These are phyloP conservation scores for Apostichopus californicus DNA, from an alignment of 35 echinoderm and acorn worm genomes.

Conservation along the genomic window DNA sequence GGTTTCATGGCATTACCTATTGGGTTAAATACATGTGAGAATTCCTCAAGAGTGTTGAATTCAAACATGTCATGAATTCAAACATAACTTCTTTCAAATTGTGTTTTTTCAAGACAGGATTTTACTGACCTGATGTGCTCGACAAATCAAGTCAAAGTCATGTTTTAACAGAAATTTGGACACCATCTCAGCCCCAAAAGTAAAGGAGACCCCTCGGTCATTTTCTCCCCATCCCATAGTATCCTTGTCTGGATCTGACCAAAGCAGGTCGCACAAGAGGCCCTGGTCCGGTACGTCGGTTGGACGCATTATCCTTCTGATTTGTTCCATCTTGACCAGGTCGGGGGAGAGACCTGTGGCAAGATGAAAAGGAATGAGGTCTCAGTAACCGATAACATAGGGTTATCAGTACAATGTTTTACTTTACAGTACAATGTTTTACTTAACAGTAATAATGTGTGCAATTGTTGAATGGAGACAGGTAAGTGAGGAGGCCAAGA, in stretches of 20 bases:
- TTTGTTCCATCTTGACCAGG: slow-evolving; percentile 96
- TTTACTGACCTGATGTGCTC: slow-evolving; percentile 89
- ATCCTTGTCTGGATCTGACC: slow-evolving; percentile 98
- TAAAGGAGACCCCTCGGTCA: slow-evolving; percentile 95
- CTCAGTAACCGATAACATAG: not conserved
- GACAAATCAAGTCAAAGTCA: slow-evolving; percentile 95
- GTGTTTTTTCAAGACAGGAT: not conserved
- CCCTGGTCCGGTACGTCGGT: slow-evolving; percentile 97
- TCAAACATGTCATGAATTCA: too few species aligned
- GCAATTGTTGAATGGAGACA: not conserved
- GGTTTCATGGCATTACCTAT: too few species aligned
- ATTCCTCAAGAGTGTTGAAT: too few species aligned
- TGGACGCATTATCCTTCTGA: slow-evolving; percentile 91
- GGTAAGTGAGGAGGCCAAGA: not conserved
- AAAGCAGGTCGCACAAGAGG: slow-evolving; percentile 89
- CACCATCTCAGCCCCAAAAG: slow-evolving; percentile 92
- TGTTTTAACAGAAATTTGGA: slow-evolving; percentile 92
- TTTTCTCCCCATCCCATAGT: slow-evolving; percentile 96
- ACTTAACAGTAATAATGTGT: not conserved
- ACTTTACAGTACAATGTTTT: not conserved
- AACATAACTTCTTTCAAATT: too few species aligned
- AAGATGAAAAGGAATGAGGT: not conserved
- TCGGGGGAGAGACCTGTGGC: slow-evolving; percentile 83
- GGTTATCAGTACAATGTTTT: too few species aligned
- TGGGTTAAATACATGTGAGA: too few species aligned